phyloP scores from a whole-genome alignment of 2,888 invertebrate species.

The Cosmia pyralina region DNA sequence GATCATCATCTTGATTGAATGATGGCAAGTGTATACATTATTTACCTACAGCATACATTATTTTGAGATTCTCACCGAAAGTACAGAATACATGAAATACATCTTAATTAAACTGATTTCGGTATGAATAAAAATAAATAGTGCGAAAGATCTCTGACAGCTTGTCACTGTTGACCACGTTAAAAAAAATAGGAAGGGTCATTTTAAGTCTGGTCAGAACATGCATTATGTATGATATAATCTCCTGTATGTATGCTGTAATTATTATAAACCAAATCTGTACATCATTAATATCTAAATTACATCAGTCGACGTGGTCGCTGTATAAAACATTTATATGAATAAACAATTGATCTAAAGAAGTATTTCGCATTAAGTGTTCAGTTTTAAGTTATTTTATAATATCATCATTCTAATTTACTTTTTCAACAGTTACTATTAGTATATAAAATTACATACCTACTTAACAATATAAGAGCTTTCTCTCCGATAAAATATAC shows the following conservation, averaged over 20 bases:
- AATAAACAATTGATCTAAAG: slow-evolving; percentile 56
- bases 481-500: slow-evolving; percentile 73
- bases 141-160: not conserved
- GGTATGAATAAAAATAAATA: not conserved
- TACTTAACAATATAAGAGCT: slow-evolving; percentile 69
- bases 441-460: slow-evolving; percentile 64
- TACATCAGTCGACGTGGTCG: slow-evolving; percentile 47
- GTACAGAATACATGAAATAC: slow-evolving; percentile 61
- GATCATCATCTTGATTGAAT: slow-evolving; percentile 74
- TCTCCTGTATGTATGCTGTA: slow-evolving; percentile 22
- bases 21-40: slow-evolving; percentile 61
- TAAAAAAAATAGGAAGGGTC: not conserved
- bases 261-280: slow-evolving; percentile 34
- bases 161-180: not conserved
- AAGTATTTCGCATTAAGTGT: slow-evolving; percentile 60
- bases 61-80: slow-evolving; percentile 76
- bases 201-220: slow-evolving; percentile 1
- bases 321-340: slow-evolving; percentile 56
- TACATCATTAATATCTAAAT: slow-evolving; percentile 42
- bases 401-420: slow-evolving; percentile 65
- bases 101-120: not conserved
- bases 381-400: slow-evolving; percentile 62
- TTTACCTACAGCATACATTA: slow-evolving; percentile 39
- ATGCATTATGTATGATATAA: not conserved
- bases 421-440: slow-evolving; percentile 66